Percentiles rank a stretch among this genome's conserved stretches.
Conservation (phyloP, 2,888 invertebrate species). For the Neoscelio sp. region DNA sequence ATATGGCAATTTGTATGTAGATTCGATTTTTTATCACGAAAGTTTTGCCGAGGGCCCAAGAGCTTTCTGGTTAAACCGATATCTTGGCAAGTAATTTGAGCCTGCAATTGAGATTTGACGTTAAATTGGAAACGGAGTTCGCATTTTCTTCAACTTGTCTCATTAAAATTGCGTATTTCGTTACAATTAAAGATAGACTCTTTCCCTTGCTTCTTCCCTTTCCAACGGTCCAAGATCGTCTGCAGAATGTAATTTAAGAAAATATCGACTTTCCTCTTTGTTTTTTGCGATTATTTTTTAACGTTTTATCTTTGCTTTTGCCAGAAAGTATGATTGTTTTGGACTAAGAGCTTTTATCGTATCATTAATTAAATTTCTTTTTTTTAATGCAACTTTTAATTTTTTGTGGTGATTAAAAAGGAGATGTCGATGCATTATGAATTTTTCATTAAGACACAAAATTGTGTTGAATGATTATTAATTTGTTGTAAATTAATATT, state of each 20-base stretch:
- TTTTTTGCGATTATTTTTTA: slow-evolving; percentile 67
- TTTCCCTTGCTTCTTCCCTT: slow-evolving; percentile 39
- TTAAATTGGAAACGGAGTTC: slow-evolving; percentile 66
- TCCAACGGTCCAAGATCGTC: slow-evolving; percentile 36
- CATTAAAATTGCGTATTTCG: slow-evolving; percentile 70
- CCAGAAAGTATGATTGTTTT: slow-evolving; percentile 59
- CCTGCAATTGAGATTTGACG: slow-evolving; percentile 64
- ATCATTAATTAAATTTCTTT: slow-evolving; percentile 56
- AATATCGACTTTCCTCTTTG: slow-evolving; percentile 70
- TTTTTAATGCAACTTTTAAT: slow-evolving; percentile 9
- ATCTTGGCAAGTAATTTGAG: slow-evolving; percentile 63
- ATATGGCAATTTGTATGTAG: slow-evolving; percentile 50
- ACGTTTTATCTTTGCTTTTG: slow-evolving; percentile 49
- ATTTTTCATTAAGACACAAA: too few relatives aligned
- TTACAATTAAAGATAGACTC: slow-evolving; percentile 70
- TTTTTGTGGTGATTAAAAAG: slow-evolving; percentile 26
- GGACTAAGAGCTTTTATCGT: slow-evolving; percentile 43
- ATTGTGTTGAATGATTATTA: too few relatives aligned
- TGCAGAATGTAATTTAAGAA: slow-evolving; percentile 67
- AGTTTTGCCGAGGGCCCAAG: slow-evolving; percentile 35
- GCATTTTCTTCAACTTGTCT: slow-evolving; percentile 68
- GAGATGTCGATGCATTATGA: too few relatives aligned
- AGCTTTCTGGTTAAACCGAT: slow-evolving; percentile 62
- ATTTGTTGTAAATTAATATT: too few relatives aligned
- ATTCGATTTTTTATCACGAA: slow-evolving; percentile 52